Percentiles rank a stretch among this genome's conserved stretches.
Conservation (phyloP, 2,888 invertebrate genomes). For the Drosophila mettleri region DNA sequence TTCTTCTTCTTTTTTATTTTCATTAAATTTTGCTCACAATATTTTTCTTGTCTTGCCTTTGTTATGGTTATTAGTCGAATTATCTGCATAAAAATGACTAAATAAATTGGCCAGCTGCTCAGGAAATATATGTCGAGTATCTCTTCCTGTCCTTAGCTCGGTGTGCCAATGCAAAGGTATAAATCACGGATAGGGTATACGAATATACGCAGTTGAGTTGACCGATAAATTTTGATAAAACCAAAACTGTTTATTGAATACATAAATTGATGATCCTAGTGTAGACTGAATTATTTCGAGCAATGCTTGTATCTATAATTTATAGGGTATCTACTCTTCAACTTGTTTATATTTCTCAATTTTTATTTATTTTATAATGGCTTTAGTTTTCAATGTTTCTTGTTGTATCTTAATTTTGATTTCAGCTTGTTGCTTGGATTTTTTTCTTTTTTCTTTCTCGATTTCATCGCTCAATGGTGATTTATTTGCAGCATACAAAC, state of each 20-base stretch:
- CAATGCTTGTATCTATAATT: neutral
- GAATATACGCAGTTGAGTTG: no score
- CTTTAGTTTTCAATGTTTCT: conserved; percentile 24
- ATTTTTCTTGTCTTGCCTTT: conserved; percentile 32
- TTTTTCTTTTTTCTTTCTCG: conserved; percentile 6
- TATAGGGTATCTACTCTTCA: conserved; percentile 10
- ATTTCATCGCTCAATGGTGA: conserved; percentile 24
- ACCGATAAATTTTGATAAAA: no score
- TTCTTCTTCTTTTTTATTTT: conserved; percentile 11
- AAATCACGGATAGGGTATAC: neutral
- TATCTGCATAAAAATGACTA: conserved; percentile 35
- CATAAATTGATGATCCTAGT: no score
- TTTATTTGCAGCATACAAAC: conserved; percentile 47
- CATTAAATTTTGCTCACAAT: conserved; percentile 20
- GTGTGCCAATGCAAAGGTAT: neutral
- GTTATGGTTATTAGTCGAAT: conserved; percentile 43
- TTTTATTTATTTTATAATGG: conserved; percentile 7
- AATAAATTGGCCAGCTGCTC: conserved; percentile 15
- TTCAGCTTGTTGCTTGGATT: conserved; percentile 3
- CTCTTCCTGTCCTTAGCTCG: conserved; percentile 31
- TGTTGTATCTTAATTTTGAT: conserved; percentile 19
- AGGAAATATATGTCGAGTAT: conserved; percentile 29
- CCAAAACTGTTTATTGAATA: neutral
- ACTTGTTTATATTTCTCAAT: neutral
- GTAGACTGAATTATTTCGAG: no score